Evolutionary conservation across 1,140 invertebrate species (phyloP), one percentile per base, ranked within the genome.

Genomic region (Armadillidium nasatum): DNA sequence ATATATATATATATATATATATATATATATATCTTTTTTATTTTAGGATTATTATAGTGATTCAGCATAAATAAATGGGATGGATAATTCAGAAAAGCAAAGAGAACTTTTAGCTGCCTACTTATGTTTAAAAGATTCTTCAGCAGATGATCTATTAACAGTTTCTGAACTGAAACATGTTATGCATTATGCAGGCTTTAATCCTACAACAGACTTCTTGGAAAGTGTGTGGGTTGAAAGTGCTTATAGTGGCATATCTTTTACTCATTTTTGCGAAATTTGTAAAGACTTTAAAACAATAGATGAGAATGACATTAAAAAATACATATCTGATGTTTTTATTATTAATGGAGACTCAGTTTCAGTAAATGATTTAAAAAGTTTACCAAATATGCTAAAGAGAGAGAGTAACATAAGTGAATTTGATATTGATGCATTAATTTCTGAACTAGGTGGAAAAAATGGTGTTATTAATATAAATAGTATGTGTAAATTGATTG

Each of bases 141-240:
- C 78, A 10, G 79, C 79, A 15, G 79, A 80, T 43, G 79, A 80
- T 50, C 54, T 80, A 11, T 21, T 13, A 11, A 75, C 74, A 33
- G 23, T 22, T 71, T 76, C 77, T 45, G 76, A 80, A 44, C 22
- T 80, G n/a, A 71, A 74, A 45, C 22, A 66, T 70, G 77, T 74
- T 6, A 67, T 80, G n/a, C 79, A 80, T 54, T 80, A 80, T 76
- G 79, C 79, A 0, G 79, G 79, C 7, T 77, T 74, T 15, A 80
- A 76, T 66, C 79, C 79, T 7, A 78, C 79, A 23, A 50, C 72
- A 3, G 44, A 73, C 10, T 78, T 80, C 11, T 33, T 80, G 15
- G 60, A 75, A 4, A 76, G 68, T 43, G 19, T 69, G 21, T 80
- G 79, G 79, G 50, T 71, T n/a, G 79, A 78, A 22, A 75, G 68